phyloP scores from a whole-genome alignment of 2,888 invertebrate genomes.

The Acronicta leporina region DNA sequence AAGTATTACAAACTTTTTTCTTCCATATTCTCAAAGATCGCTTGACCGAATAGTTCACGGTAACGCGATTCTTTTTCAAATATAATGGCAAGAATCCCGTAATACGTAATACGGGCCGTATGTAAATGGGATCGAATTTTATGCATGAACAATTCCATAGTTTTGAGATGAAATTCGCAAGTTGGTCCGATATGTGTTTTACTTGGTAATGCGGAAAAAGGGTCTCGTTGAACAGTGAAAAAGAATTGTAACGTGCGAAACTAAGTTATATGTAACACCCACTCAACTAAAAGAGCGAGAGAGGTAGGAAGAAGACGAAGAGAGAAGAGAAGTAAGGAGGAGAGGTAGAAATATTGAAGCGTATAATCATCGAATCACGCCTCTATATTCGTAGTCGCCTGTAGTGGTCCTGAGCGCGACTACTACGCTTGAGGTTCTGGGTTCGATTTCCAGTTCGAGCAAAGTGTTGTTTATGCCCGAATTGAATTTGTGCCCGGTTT shows the following conservation, averaged over 20 bases:
- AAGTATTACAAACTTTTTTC: no score
- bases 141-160: slow-evolving; percentile 32
- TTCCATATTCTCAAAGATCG: not conserved
- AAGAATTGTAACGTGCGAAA: slow-evolving; percentile 4
- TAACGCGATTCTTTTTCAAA: slow-evolving; percentile 10
- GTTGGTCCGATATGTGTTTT: slow-evolving; percentile 15
- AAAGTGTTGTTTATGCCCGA: no score
- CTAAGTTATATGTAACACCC: slow-evolving; percentile 8
- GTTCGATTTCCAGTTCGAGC: no score
- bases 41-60: not conserved
- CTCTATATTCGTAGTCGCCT: no score
- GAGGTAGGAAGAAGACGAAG: no score
- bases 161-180: slow-evolving; percentile 19
- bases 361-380: no score
- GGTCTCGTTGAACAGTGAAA: slow-evolving; percentile 10
- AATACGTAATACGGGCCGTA: slow-evolving; percentile 21
- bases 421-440: no score
- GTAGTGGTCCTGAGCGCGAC: no score
- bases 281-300: slow-evolving; percentile 26
- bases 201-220: slow-evolving; percentile 32
- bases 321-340: no score
- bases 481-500: no score
- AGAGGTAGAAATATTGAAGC: no score
- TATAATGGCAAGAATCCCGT: slow-evolving; percentile 6
- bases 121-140: slow-evolving; percentile 18